phyloP scores from a whole-genome alignment of 2,113 vertebrate genomes.

The Corydoras sp. region DNA sequence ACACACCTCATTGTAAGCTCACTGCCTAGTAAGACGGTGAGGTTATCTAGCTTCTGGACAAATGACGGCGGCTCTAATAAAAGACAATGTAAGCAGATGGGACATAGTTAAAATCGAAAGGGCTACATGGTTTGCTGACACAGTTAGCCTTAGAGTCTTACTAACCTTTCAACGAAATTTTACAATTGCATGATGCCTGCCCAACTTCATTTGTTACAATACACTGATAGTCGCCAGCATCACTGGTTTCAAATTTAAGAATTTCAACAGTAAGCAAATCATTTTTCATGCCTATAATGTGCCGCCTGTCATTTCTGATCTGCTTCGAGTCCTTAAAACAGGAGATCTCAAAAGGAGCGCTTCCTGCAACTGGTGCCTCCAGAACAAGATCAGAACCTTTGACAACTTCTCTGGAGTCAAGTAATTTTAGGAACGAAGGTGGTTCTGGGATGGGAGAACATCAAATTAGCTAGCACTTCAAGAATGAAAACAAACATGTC shows the following conservation, averaged over 20 bases:
- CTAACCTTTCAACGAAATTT: slow-evolving; percentile 87
- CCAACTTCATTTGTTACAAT: slow-evolving; percentile 87
- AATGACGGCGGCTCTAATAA: slow-evolving; percentile 86
- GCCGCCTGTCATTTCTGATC: slow-evolving; percentile 82
- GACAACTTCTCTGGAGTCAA: slow-evolving; percentile 84
- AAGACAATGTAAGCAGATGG: slow-evolving; percentile 43
- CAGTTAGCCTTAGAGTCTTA: slow-evolving; percentile 36
- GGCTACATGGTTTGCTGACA: not conserved
- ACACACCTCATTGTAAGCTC: slow-evolving; percentile 78
- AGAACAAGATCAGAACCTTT: slow-evolving; percentile 86
- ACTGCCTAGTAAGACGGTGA: slow-evolving; percentile 76
- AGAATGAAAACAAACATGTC: not conserved
- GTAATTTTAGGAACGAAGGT: slow-evolving; percentile 81
- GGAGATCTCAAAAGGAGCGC: slow-evolving; percentile 81
- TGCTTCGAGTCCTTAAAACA: slow-evolving; percentile 85
- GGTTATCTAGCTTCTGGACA: slow-evolving; percentile 82
- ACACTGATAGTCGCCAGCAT: slow-evolving; percentile 85
- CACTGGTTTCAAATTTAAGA: slow-evolving; percentile 78
- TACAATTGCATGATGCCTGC: slow-evolving; percentile 75
- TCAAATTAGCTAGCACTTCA: slow-evolving; percentile 8
- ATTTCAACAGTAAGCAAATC: slow-evolving; percentile 79
- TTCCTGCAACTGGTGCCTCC: slow-evolving; percentile 82
- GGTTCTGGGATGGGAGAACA: slow-evolving; percentile 70
- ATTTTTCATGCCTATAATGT: slow-evolving; percentile 79
- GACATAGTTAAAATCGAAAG: not conserved